Base-by-base conservation (phyloP, 2,113 vertebrate species). In the Pagrus major region DNA sequence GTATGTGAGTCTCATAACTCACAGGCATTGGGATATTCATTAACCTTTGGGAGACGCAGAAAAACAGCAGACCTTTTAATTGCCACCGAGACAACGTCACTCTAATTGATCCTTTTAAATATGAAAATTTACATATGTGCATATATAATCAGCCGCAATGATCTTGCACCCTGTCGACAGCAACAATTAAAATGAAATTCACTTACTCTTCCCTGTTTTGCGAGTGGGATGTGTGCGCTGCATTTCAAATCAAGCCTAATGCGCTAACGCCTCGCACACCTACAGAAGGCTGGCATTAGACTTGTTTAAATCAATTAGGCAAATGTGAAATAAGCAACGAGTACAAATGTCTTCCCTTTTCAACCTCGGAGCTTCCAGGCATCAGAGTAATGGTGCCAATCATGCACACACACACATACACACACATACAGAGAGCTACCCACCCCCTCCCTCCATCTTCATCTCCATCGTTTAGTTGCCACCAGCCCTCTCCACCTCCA, bases 241-340 rank as follows among this genome's bases (percentile, higher is more conserved):
- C 92, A 94, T 94, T 89, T 87, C 79, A 93, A 94, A 95, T 93
- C 85, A 90, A 69, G 87, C 80, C 83, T 89, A 91, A 93, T 90
- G 93, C 29, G 85, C 87, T 81, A 71, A 90, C 71, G 81, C 82
- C 37, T 89, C 76, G 76, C 83, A 93, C 89, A 91, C 88, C 88
- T 87, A 91, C 90, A 91, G 88, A 93, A 92, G 89, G 81, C 80
- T 85, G 92, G 88, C 91, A 91, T 90, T 89, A 89, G 88, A 78
- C 90, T 89, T 93, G 90, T 95, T 94, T 93, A 94, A 95, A 94
- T 94, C 94, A 94, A 94, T 95, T 94, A 95, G 91, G 91, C 85
- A 94, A 93, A 93, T 93, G 87, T 91, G 81, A 89, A 91, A 93
- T 89, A 91, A 88, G 92, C 91, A 92, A 85, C 58, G 81, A 76